phyloP scores from a whole-genome alignment of 2,797 vertebrate species.

The Lophotriccus pileatus region DNA sequence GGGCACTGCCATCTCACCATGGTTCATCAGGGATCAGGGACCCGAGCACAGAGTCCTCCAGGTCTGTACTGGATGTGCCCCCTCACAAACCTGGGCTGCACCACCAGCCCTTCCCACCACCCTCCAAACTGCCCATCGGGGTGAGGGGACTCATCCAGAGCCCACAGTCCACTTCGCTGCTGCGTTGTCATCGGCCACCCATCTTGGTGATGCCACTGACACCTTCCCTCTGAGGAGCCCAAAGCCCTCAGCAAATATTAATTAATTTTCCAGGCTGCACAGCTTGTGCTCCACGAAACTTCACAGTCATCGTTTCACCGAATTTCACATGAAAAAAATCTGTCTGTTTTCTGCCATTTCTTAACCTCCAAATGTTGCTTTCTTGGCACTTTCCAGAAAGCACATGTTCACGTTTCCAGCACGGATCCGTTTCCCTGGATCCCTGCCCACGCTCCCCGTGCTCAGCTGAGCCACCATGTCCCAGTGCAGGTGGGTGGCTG shows the following conservation, averaged over 20 bases:
- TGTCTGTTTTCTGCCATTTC: slow-evolving; percentile 34
- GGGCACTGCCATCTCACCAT: neutral
- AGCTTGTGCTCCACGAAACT: neutral
- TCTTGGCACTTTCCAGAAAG: neutral
- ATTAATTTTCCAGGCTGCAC: neutral
- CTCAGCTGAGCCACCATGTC: rapidly evolving
- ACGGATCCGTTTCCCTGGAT: neutral
- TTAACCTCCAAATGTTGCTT: slow-evolving; percentile 53
- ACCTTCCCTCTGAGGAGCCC: neutral
- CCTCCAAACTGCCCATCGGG: rapidly evolving
- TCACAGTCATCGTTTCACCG: neutral
- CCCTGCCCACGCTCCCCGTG: neutral
- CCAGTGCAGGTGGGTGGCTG: neutral
- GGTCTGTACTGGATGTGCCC: too few relatives aligned
- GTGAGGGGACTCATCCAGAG: rapidly evolving
- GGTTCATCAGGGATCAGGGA: neutral
- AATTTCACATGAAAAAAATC: neutral
- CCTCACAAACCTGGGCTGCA: rapidly evolving
- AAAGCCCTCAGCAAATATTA: neutral
- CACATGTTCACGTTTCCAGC: neutral
- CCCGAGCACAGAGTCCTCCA: rapidly evolving
- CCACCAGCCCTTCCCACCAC: neutral
- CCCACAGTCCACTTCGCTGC: rapidly evolving
- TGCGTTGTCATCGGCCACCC: rapidly evolving
- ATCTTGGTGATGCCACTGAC: rapidly evolving